These are phyloP conservation scores for Pecten maximus DNA, from an alignment of 2,888 invertebrate genomes.

Conservation along the genomic window DNA sequence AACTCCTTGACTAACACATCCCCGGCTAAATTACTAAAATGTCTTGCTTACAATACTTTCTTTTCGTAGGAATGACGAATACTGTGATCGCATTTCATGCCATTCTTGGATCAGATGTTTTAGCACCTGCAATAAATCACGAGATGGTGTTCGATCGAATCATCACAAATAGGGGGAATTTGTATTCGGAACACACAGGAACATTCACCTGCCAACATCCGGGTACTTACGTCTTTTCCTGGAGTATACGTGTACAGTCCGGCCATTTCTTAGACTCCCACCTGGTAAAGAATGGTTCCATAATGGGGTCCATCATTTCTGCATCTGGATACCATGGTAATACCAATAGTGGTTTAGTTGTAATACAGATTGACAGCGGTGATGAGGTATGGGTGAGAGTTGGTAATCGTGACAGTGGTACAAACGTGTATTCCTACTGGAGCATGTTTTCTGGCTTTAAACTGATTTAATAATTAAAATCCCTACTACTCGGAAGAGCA, in stretches of 20 bases:
- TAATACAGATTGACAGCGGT: neutral
- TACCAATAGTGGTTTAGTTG: neutral
- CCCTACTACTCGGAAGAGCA: too few species aligned
- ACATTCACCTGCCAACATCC: neutral
- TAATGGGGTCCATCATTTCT: neutral
- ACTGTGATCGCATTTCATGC: too few species aligned
- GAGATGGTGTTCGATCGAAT: neutral
- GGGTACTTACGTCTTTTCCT: neutral
- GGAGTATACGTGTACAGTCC: neutral
- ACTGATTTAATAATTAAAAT: too few species aligned
- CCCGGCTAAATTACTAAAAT: too few species aligned
- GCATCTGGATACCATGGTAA: neutral
- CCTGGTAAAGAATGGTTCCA: neutral
- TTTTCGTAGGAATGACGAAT: too few species aligned
- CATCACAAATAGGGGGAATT: neutral
- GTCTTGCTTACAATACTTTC: too few species aligned
- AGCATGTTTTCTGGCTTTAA: neutral
- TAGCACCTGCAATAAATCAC: neutral
- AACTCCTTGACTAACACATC: too few species aligned
- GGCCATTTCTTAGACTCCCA: neutral
- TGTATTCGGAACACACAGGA: neutral
- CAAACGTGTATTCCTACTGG: neutral
- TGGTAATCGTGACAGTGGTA: neutral
- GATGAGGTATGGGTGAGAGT: neutral
- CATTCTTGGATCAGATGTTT: too few species aligned